A percentile compares a stretch with the other conserved stretches of the same genome.
Conservation (phyloP, 2,113 vertebrate genomes). For the Enhydra lutris region DNA sequence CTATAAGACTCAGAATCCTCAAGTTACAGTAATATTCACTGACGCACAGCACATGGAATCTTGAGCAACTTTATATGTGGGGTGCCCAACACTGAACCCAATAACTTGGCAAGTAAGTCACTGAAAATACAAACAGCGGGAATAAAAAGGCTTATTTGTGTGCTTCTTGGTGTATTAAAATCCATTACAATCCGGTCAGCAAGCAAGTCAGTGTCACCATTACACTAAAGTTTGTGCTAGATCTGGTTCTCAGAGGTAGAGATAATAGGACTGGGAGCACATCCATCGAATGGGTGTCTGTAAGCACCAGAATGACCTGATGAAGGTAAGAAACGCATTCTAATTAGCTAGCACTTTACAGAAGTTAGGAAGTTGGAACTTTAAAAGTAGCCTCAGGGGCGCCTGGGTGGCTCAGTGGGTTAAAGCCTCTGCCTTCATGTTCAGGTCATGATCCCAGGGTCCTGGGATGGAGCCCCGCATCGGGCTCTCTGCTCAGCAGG, state of each 20-base stretch:
- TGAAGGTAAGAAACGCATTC: not conserved
- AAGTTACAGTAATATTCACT: not conserved
- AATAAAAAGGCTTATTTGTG: not conserved
- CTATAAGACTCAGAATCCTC: not conserved
- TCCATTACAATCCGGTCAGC: not conserved
- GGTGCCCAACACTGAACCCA: not conserved
- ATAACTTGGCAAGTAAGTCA: not conserved
- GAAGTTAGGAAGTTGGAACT: not conserved
- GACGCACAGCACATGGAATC: not conserved
- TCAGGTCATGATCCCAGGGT: too few species aligned
- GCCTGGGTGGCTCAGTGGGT: too few species aligned
- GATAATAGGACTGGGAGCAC: not conserved
- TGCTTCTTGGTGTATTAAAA: not conserved
- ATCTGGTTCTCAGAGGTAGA: not conserved
- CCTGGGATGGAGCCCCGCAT: too few species aligned
- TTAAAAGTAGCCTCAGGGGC: not conserved
- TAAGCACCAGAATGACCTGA: not conserved
- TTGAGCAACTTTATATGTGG: not conserved
- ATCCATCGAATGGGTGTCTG: not conserved
- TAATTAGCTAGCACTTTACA: not conserved
- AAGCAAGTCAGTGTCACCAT: not conserved
- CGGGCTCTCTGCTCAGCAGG: too few species aligned
- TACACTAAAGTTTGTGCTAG: not conserved
- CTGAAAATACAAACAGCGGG: not conserved
- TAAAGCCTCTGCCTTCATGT: too few species aligned